These are phyloP conservation scores for Nysson spinosus DNA, from an alignment of 2,888 invertebrate species.

Conservation along the genomic window DNA sequence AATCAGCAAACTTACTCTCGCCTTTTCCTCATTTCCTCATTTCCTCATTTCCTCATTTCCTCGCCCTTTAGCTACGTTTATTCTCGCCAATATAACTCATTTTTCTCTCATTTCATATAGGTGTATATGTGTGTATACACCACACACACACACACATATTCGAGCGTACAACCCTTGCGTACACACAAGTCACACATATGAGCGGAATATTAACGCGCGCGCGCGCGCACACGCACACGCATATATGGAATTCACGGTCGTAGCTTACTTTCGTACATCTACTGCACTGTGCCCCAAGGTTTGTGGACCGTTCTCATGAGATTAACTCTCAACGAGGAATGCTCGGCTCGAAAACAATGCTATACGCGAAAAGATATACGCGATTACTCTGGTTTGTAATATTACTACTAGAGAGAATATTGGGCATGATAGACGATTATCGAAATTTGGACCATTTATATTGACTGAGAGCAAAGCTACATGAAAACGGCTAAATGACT, in stretches of 20 bases:
- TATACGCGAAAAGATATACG: no score
- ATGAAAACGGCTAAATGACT: conserved; percentile 25
- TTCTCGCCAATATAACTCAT: no score
- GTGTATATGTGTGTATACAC: not conserved
- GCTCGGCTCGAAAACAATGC: not conserved
- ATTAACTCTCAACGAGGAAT: not conserved
- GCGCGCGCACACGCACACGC: not conserved
- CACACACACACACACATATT: not conserved
- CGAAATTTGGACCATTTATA: no score
- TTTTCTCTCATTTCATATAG: no score
- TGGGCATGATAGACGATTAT: no score
- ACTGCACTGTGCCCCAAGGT: not conserved
- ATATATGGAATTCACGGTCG: not conserved
- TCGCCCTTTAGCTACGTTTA: no score
- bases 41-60: no score
- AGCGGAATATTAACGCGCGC: not conserved
- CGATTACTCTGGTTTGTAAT: no score
- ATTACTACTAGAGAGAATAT: not conserved
- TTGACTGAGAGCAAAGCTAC: conserved; percentile 35
- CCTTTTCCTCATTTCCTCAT: no score
- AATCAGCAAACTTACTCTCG: no score
- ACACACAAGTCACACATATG: not conserved
- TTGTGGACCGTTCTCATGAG: conserved; percentile 21
- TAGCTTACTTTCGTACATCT: not conserved
- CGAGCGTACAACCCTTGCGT: not conserved